Conservation (phyloP, 2,113 vertebrate genomes). For the Psilopogon haemacephalus region DNA sequence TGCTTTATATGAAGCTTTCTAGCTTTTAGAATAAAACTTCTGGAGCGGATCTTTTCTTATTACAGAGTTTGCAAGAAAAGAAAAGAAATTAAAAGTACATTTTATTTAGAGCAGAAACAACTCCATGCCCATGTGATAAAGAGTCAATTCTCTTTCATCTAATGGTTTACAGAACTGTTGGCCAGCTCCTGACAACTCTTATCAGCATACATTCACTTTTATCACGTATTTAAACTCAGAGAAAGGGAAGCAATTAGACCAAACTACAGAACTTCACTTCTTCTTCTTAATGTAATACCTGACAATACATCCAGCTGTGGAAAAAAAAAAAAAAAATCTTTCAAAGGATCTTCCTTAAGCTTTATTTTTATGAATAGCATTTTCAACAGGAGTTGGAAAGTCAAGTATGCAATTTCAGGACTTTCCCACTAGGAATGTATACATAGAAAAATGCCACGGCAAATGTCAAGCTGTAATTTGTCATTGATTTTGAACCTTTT, state of each 20-base stretch:
- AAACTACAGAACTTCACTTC: background rate
- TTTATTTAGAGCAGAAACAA: background rate
- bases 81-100: background rate
- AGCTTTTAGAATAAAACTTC: background rate
- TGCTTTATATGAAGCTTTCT: background rate
- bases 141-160: background rate
- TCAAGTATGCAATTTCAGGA: background rate
- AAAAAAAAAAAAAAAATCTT: background rate
- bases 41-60: background rate
- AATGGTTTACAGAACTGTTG: background rate
- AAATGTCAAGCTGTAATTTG: background rate
- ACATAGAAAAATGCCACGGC: background rate
- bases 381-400: background rate
- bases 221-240: background rate
- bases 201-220: background rate
- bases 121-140: background rate
- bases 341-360: background rate
- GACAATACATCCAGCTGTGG: background rate
- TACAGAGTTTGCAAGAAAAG: background rate
- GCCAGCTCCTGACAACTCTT: background rate
- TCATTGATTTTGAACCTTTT: background rate
- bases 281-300: background rate
- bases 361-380: background rate
- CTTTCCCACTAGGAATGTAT: background rate
- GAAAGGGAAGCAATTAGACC: background rate